These are phyloP conservation scores for Cinclus cinclus DNA, from an alignment of 2,113 vertebrate species.

Conservation along the genomic window DNA sequence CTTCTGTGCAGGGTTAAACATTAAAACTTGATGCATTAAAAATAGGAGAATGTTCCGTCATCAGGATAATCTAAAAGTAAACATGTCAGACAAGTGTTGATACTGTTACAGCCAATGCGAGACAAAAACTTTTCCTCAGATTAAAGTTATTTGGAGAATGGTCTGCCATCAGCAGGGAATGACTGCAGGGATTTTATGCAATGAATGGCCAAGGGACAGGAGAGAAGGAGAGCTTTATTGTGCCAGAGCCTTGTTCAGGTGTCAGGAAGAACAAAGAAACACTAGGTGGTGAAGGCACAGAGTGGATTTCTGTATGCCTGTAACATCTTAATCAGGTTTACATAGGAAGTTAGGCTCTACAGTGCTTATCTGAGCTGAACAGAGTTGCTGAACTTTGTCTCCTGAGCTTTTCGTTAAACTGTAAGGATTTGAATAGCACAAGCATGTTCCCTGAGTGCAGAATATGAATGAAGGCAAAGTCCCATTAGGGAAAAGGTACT, in stretches of 20 bases:
- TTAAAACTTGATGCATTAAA: background rate
- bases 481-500: background rate
- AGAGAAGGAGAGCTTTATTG: background rate
- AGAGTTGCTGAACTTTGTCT: background rate
- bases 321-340: conserved; percentile 30
- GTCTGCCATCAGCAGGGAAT: background rate
- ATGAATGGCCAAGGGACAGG: background rate
- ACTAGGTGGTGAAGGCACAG: rapidly evolving
- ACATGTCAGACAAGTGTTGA: background rate
- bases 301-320: background rate
- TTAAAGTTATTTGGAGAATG: background rate
- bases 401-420: background rate
- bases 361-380: conserved; percentile 14
- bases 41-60: background rate
- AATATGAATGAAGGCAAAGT: conserved; percentile 1
- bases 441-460: background rate
- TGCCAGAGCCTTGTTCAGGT: background rate
- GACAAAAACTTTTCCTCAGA: background rate
- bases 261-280: background rate
- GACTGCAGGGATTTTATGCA: background rate
- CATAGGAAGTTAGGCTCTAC: background rate
- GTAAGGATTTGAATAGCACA: background rate
- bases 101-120: background rate
- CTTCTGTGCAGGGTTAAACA: background rate
- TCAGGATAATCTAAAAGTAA: background rate